These are phyloP conservation scores for Uropsilus gracilis DNA, from an alignment of 2,113 vertebrate species.

Conservation along the genomic window DNA sequence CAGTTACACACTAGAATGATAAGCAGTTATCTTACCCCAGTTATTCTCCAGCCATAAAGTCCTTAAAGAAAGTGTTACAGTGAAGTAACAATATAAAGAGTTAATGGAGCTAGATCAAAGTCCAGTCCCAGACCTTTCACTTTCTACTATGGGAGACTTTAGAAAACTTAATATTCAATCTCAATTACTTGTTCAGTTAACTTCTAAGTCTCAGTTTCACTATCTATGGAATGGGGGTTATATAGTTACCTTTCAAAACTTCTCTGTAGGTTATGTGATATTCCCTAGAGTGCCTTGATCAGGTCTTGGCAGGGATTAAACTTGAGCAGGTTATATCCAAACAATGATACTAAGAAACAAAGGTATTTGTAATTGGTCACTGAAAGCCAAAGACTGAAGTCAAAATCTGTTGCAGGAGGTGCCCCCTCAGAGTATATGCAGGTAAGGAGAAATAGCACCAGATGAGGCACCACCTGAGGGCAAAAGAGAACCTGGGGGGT, in stretches of 20 bases:
- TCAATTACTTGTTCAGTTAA: too few species aligned
- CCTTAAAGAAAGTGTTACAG: too few species aligned
- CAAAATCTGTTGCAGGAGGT: too few species aligned
- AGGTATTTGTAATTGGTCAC: too few species aligned
- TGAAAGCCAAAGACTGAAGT: too few species aligned
- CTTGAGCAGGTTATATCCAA: background rate
- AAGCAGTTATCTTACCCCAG: background rate
- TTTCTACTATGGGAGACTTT: background rate
- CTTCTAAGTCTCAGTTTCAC: background rate
- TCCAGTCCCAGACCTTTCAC: background rate
- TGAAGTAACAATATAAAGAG: background rate
- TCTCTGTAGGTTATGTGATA: background rate
- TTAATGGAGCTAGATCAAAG: background rate
- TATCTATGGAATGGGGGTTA: background rate
- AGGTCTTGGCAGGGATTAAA: background rate
- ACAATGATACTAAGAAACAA: background rate
- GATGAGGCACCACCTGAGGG: too few species aligned
- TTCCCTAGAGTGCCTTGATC: background rate
- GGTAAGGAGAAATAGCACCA: too few species aligned
- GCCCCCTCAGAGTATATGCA: too few species aligned
- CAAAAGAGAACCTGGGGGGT: too few species aligned
- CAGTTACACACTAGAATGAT: background rate
- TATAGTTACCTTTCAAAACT: background rate
- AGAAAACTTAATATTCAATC: background rate
- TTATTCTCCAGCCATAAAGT: too few species aligned